Base-by-base conservation (phyloP, 1,140 invertebrate genomes). In the Choristoneura fumiferana region DNA sequence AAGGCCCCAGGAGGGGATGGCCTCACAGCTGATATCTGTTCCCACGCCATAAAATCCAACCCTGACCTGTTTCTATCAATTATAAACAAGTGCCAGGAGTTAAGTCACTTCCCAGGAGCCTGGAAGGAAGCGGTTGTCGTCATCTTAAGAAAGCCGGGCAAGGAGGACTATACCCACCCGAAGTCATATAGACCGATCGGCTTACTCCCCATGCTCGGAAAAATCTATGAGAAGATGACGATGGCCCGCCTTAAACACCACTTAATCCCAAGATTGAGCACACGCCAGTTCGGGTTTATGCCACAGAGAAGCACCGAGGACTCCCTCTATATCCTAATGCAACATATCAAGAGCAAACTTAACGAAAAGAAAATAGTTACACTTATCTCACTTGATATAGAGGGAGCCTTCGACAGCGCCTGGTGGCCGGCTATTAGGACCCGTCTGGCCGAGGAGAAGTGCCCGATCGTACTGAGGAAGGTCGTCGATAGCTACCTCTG, bases 141-240 rank as follows among this genome's bases (percentile, higher is more conserved):
- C 2, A 6, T 29, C 2, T 54, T 61, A 0, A n/a, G 40, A 4
- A 61, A 61, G 13, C 54, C 59, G 0, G 59, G 40, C 0, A 56
- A 52, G 29, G 18, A 37, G 0, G 12, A 36, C 35, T 63, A 63
- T 8, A 12, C 33, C 0, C 38, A 0, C 8, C 56, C 61, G 0
- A 58, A 58, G 10, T 36, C 59, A 0, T 33, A 55, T 4, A 45
- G 61, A 34, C 61, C 0, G 18, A 29, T 29, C 2, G 22, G 22
- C 2, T 6, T 29, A 6, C 22, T 29, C 6, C 22, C 22, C 2
- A 29, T 63, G 0, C 15, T 63, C 15, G 61, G 61, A 0, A 63
- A 63, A n/a, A 36, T 58, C 5, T 37, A 17, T 1, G 61, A 63
- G 17, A 63, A 58, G 38, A 45, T 58, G 56, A 0, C 58, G 4